phyloP scores from a whole-genome alignment of 2,888 invertebrate species.

The Conomelus anceps region DNA sequence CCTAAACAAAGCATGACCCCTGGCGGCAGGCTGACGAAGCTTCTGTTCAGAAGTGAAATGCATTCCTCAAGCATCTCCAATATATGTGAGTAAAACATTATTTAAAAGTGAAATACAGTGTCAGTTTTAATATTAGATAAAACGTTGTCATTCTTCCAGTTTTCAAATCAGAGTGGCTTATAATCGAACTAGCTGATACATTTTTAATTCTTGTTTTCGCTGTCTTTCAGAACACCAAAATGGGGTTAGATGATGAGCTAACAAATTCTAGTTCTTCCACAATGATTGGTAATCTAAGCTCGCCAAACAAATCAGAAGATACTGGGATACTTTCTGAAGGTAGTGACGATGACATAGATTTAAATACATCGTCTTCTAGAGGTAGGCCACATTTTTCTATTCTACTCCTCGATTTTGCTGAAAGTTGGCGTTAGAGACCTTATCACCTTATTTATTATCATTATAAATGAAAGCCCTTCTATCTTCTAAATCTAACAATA shows the following conservation, averaged over 20 bases:
- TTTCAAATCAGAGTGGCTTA: too few relatives aligned
- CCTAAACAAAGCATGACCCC: too few relatives aligned
- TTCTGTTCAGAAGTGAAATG: too few relatives aligned
- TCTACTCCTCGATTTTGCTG: neutral
- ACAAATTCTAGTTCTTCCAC: neutral
- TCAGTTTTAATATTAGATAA: too few relatives aligned
- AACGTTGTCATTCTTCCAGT: too few relatives aligned
- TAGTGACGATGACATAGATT: neutral
- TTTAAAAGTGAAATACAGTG: too few relatives aligned
- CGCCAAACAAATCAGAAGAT: neutral
- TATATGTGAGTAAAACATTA: too few relatives aligned
- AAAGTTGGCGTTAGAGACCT: neutral
- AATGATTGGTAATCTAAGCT: neutral
- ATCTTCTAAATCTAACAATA: too few relatives aligned
- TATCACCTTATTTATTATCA: too few relatives aligned
- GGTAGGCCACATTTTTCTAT: neutral
- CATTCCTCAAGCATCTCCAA: too few relatives aligned
- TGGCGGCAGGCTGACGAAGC: too few relatives aligned
- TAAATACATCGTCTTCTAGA: neutral
- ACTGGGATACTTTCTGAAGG: neutral
- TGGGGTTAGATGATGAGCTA: neutral
- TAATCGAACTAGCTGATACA: neutral
- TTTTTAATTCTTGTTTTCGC: neutral
- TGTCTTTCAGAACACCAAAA: neutral
- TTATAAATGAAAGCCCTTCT: too few relatives aligned